phyloP scores from a whole-genome alignment of 2,888 invertebrate genomes.

The Incurvaria masculella region DNA sequence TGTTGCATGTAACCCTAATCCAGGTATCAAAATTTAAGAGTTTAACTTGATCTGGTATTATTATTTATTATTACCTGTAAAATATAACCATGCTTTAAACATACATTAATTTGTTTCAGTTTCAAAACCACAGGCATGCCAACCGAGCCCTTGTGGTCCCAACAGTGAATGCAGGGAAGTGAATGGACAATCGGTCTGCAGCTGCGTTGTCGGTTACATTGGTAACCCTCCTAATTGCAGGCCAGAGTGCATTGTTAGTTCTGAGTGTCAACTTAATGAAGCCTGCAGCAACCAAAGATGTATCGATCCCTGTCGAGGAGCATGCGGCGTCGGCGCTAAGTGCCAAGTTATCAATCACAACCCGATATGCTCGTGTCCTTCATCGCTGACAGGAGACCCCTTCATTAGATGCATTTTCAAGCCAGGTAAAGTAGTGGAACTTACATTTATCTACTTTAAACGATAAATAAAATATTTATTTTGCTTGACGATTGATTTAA shows the following conservation, averaged over 20 bases:
- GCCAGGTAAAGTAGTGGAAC: slow-evolving; percentile 22
- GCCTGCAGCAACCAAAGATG: slow-evolving; percentile 80
- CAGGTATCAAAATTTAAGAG: slow-evolving; percentile 29
- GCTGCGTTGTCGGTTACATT: slow-evolving; percentile 65
- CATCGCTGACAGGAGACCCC: slow-evolving; percentile 69
- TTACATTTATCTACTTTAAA: neutral
- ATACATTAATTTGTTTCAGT: slow-evolving; percentile 38
- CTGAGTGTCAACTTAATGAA: slow-evolving; percentile 70
- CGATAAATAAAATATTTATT: slow-evolving; percentile 1
- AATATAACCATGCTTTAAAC: too few relatives aligned
- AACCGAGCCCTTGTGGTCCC: slow-evolving; percentile 71
- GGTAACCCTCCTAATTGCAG: slow-evolving; percentile 76
- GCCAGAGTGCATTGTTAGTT: slow-evolving; percentile 72
- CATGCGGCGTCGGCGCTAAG: slow-evolving; percentile 72
- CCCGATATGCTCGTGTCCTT: slow-evolving; percentile 73
- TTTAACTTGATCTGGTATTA: too few relatives aligned
- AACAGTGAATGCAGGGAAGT: slow-evolving; percentile 73
- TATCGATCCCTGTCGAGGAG: slow-evolving; percentile 75
- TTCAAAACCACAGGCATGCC: slow-evolving; percentile 32
- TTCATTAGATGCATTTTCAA: slow-evolving; percentile 61
- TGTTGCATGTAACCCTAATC: slow-evolving; percentile 43
- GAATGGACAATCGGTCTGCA: slow-evolving; percentile 70
- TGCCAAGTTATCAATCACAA: slow-evolving; percentile 79
- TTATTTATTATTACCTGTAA: neutral
- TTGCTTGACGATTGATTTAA: neutral